These are phyloP conservation scores for Coenonympha arcania DNA, from an alignment of 2,888 invertebrate species.

Conservation along the genomic window DNA sequence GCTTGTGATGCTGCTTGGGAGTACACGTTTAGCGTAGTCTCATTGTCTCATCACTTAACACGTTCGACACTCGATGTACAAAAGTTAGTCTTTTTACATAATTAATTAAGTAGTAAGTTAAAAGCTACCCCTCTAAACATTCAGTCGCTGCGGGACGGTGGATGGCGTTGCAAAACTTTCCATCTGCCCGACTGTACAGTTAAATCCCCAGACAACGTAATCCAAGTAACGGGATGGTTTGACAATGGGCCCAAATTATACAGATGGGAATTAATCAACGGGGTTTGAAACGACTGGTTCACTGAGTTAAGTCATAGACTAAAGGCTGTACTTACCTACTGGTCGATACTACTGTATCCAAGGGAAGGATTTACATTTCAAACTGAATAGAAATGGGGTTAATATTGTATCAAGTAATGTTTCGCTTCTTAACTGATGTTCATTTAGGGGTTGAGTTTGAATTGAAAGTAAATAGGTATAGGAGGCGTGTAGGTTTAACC, in stretches of 20 bases:
- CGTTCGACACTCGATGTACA: no score
- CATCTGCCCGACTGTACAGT: slow-evolving; percentile 9
- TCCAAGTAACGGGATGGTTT: slow-evolving; percentile 30
- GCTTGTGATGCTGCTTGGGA: no score
- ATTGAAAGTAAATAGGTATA: background rate
- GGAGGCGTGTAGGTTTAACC: no score
- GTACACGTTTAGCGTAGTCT: no score
- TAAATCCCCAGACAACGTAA: slow-evolving; percentile 27
- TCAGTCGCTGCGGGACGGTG: background rate
- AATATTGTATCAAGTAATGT: slow-evolving; percentile 20
- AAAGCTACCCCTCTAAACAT: slow-evolving; percentile 1
- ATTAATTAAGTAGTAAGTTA: background rate
- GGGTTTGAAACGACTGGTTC: slow-evolving; percentile 25
- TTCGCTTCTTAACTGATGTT: background rate
- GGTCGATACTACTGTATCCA: slow-evolving; percentile 8
- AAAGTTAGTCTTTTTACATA: background rate
- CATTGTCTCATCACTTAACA: no score
- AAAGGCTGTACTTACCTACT: slow-evolving; percentile 18
- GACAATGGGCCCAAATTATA: slow-evolving; percentile 41
- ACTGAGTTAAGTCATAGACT: slow-evolving; percentile 23
- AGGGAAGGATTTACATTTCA: slow-evolving; percentile 19
- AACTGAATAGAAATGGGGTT: slow-evolving; percentile 17
- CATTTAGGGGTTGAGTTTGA: background rate
- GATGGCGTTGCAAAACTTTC: slow-evolving; percentile 16
- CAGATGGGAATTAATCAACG: slow-evolving; percentile 42